Percentiles rank a stretch among this genome's conserved stretches.
phyloP scores from a whole-genome alignment of 2,797 vertebrate genomes.

The Microhierax caerulescens region DNA sequence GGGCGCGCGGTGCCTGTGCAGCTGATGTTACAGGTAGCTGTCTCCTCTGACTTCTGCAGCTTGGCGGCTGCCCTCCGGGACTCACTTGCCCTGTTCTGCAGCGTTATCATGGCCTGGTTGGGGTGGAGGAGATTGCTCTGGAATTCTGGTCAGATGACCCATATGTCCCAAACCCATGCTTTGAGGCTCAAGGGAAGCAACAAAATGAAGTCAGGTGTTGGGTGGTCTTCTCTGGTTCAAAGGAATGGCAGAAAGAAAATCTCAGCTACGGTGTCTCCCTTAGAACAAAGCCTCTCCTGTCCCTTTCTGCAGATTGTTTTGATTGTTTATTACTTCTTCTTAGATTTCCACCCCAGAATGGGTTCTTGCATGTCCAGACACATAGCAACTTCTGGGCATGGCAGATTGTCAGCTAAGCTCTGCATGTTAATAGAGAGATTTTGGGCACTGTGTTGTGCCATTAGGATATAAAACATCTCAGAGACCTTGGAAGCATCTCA shows the following conservation, averaged over 20 bases:
- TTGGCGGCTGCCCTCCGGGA: background rate
- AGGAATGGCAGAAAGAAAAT: background rate
- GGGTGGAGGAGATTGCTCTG: background rate
- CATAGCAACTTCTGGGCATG: background rate
- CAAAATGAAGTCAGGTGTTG: background rate
- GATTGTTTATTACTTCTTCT: background rate
- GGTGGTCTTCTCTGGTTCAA: background rate
- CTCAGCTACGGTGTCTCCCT: background rate
- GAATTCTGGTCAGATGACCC: background rate
- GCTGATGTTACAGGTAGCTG: background rate
- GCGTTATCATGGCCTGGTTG: background rate
- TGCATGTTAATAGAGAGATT: background rate
- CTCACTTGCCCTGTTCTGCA: background rate
- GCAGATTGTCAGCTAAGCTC: background rate
- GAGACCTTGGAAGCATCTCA: background rate
- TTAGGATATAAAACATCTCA: background rate
- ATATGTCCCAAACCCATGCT: rapidly evolving
- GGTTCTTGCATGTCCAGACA: background rate
- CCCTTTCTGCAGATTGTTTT: background rate
- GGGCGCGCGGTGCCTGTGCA: background rate
- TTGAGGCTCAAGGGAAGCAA: background rate
- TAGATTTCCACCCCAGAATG: background rate
- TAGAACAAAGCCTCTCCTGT: background rate
- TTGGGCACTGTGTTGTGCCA: background rate
- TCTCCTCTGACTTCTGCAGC: background rate